Percentiles rank a stretch among this genome's conserved stretches.
phyloP scores from a whole-genome alignment of 1,140 invertebrate species.

The Heliothis subflexa region DNA sequence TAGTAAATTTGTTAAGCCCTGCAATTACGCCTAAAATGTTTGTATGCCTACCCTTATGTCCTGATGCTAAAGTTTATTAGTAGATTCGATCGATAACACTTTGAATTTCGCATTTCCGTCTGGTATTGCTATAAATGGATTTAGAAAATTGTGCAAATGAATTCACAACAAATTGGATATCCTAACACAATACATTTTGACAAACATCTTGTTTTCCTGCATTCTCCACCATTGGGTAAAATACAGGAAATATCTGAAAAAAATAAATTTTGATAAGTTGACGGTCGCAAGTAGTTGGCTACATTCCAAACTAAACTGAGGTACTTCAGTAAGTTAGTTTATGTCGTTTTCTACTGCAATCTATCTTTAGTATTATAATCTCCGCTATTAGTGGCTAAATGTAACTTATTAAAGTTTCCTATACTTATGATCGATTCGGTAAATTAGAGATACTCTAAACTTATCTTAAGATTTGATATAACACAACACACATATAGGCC shows the following conservation, averaged over 20 bases:
- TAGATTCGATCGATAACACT: no score
- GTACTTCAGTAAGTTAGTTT: slow-evolving; percentile 8
- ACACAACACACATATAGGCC: no score
- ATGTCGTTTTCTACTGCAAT: background rate
- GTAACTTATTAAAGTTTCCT: background rate
- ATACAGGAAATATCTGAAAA: slow-evolving; percentile 7
- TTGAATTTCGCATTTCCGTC: no score
- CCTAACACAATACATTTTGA: background rate
- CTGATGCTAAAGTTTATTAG: no score
- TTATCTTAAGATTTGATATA: no score
- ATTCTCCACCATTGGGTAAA: background rate
- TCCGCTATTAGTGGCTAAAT: slow-evolving; percentile 12
- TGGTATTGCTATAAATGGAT: background rate
- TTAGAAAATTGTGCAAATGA: background rate
- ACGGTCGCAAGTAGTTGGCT: slow-evolving; percentile 26
- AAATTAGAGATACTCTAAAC: no score
- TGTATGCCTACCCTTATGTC: no score
- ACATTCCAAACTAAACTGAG: slow-evolving; percentile 21
- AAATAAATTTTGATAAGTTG: slow-evolving; percentile 29
- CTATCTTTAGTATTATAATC: slow-evolving; percentile 4
- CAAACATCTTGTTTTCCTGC: background rate
- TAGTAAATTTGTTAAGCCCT: no score
- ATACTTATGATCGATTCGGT: no score
- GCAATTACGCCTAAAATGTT: no score
- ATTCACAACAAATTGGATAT: background rate